These are phyloP conservation scores for Cephus pygmeus DNA, from an alignment of 2,888 invertebrate genomes.

Conservation along the genomic window DNA sequence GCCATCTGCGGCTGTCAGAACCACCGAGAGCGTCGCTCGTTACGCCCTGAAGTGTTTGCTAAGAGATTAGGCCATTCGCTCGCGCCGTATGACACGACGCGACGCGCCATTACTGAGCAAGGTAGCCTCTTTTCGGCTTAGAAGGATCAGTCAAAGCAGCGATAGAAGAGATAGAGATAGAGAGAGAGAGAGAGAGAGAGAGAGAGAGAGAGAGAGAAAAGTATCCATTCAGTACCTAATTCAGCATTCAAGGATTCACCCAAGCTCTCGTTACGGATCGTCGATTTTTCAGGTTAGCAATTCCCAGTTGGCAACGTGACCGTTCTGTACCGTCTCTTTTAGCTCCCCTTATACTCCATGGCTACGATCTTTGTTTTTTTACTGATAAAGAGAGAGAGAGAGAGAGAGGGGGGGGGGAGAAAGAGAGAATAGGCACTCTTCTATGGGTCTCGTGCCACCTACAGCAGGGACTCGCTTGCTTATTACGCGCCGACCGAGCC, in stretches of 20 bases:
- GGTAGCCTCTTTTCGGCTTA: conserved; percentile 3
- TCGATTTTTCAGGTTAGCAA: not conserved
- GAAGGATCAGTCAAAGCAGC: not conserved
- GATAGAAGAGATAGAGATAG: not conserved
- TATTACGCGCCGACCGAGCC: conserved; percentile 43
- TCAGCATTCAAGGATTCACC: not conserved
- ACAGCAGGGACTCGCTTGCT: conserved; percentile 38
- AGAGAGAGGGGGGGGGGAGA: not conserved
- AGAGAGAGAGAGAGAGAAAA: not conserved
- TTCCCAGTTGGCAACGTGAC: conserved; percentile 3
- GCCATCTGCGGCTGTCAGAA: conserved; percentile 52
- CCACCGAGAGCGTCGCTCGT: conserved; percentile 24
- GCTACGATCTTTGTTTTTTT: not conserved
- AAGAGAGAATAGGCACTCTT: conserved; percentile 12
- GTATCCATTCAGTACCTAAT: not conserved
- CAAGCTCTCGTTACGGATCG: not conserved
- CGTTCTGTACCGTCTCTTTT: not conserved
- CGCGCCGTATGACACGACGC: conserved; percentile 8
- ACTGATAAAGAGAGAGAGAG: not conserved
- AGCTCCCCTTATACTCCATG: not conserved
- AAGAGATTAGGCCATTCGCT: conserved; percentile 30
- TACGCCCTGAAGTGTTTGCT: conserved; percentile 28
- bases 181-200: not conserved
- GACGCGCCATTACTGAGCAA: not conserved
- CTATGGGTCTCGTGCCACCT: conserved; percentile 40